Evolutionary conservation across 1,140 invertebrate species (phyloP).

Genomic region (Chironomus striatipennis): DNA sequence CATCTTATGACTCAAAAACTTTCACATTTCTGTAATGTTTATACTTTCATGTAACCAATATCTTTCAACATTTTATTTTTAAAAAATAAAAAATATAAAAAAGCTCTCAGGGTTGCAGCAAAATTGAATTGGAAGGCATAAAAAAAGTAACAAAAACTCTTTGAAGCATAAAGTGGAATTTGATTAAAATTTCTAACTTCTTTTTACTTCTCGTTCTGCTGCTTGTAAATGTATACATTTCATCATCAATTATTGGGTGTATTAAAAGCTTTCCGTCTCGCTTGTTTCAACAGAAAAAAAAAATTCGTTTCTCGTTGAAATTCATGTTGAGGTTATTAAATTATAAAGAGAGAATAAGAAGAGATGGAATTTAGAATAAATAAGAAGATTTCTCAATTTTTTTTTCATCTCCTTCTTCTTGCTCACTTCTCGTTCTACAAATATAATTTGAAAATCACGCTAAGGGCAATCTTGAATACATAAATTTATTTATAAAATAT

Average conservation of each 20-base stretch:
- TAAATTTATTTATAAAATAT: neutral
- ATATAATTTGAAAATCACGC: slow-evolving; percentile 14
- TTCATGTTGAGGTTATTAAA: slow-evolving; percentile 13
- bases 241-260: slow-evolving; percentile 1
- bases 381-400: too few relatives aligned
- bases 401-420: too few relatives aligned
- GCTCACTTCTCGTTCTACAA: neutral
- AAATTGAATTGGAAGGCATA: neutral
- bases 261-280: neutral
- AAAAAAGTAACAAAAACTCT: neutral
- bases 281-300: neutral
- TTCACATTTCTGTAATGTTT: neutral
- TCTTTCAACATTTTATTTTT: neutral
- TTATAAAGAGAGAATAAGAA: neutral
- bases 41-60: neutral
- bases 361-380: neutral
- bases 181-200: neutral
- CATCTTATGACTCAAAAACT: too few relatives aligned
- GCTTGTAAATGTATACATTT: neutral
- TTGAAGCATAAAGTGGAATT: slow-evolving; percentile 9
- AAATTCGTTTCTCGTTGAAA: neutral
- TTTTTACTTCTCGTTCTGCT: neutral
- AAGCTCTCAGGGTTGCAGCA: neutral
- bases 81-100: neutral
- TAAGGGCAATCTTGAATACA: neutral